These are phyloP conservation scores for Calosoma granatense DNA, from an alignment of 1,140 invertebrate species.

Conservation along the genomic window DNA sequence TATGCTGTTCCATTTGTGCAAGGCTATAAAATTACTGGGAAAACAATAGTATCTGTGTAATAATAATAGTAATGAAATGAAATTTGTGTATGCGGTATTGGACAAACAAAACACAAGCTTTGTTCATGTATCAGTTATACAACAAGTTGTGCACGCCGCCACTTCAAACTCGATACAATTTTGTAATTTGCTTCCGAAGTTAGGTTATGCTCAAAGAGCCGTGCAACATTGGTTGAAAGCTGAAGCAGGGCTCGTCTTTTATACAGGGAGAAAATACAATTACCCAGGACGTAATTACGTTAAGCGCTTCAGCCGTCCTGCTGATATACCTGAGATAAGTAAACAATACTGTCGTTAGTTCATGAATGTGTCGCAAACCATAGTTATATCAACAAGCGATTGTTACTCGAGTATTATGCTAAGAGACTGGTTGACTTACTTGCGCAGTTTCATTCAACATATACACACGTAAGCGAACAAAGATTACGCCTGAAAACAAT, in stretches of 20 bases:
- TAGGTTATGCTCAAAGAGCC: background rate
- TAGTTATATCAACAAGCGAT: no score
- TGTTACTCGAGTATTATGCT: no score
- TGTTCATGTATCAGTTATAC: background rate
- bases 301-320: background rate
- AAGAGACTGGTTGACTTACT: no score
- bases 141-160: background rate
- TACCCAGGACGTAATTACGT: background rate
- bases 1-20: background rate
- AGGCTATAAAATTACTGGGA: background rate
- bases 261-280: background rate
- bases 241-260: background rate
- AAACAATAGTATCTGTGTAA: background rate
- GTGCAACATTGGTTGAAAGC: background rate
- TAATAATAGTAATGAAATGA: no score
- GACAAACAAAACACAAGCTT: background rate
- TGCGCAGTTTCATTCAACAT: no score
- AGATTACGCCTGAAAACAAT: no score
- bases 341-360: background rate
- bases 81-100: no score
- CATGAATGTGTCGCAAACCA: background rate
- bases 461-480: no score
- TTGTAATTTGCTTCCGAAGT: background rate
- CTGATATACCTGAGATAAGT: background rate
- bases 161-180: conserved; percentile 1